Conservation (phyloP, 2,888 invertebrate species). For the Taphrorychus bicolor region DNA sequence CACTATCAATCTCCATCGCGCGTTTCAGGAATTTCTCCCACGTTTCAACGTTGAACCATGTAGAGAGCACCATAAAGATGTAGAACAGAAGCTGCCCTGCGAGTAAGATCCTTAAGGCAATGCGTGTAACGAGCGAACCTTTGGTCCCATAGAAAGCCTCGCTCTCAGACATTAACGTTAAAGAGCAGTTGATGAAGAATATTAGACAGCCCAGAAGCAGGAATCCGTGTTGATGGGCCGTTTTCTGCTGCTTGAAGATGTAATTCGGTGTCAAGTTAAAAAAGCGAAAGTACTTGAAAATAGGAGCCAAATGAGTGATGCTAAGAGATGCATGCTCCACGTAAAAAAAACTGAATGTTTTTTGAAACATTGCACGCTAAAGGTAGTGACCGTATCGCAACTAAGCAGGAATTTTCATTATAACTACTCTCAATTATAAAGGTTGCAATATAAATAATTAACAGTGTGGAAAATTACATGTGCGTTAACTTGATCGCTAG, state of each 20-base stretch:
- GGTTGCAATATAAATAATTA: too few relatives aligned
- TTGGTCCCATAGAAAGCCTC: background rate
- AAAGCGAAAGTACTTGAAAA: background rate
- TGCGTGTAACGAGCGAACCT: background rate
- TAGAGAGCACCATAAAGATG: background rate
- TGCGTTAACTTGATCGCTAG: too few relatives aligned
- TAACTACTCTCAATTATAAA: background rate
- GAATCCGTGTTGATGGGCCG: background rate
- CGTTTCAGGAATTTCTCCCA: background rate
- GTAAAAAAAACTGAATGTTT: background rate
- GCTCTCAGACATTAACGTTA: background rate
- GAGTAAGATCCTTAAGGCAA: background rate
- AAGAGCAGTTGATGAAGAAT: background rate
- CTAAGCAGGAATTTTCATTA: too few relatives aligned
- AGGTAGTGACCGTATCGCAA: too few relatives aligned
- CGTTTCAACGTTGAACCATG: background rate
- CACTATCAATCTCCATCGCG: background rate
- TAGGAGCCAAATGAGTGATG: background rate
- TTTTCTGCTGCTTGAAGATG: background rate
- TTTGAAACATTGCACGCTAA: background rate
- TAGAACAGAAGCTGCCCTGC: background rate
- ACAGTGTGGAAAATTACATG: too few relatives aligned
- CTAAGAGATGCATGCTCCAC: background rate
- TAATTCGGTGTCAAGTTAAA: background rate
- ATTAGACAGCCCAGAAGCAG: background rate